Base-by-base conservation (phyloP, 2,888 invertebrate genomes). In the Tachina fera region DNA sequence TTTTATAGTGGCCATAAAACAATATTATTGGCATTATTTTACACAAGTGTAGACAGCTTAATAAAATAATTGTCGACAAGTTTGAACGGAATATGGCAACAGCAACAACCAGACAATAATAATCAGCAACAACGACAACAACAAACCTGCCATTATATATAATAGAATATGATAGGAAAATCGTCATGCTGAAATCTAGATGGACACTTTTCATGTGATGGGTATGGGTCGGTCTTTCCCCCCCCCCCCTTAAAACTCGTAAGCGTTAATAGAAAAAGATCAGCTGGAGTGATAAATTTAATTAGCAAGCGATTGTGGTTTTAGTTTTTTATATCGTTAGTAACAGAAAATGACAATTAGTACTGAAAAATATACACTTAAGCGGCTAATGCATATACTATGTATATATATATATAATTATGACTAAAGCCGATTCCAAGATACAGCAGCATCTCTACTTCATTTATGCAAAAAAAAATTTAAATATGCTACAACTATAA, bases 21-120 rank as follows among this genome's bases (percentile, higher is more conserved):
- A 90, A 90, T 89, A 89, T 90, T 90, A 90, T 91, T 90, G 91
- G 89, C 91, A 90, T 91, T 91, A 90, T 91, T 90, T 89, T 89
- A 89, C 89, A 89, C 89, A 90, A 90, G 91, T 91, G 91, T 91
- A 91, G 91, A 91, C 91, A 91, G 91, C 90, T 91, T 91, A 91
- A 91, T 91, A 91, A 91, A 91, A 91, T 91, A 91, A 91, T 91
- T 91, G 91, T 90, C 87, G 87, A 87, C 84, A 88, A 80, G 83
- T 81, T 68, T 61, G 60, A 71, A 74, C 53, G 3, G 60, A 67
- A 70, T 53, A 82, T 58, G 63, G n/a, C 75, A 82, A 70, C 86
- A 67, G 47, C 71, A 83, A 53, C 31, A 61, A 39, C 4, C n/a
- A 31, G 31, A 61, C 4, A 16, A 51, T 68, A 71, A 72, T 43